Percentiles rank a stretch among this genome's conserved stretches.
These are phyloP conservation scores for Zaprionus inermis DNA, from an alignment of 1,140 invertebrate genomes.

Conservation along the genomic window DNA sequence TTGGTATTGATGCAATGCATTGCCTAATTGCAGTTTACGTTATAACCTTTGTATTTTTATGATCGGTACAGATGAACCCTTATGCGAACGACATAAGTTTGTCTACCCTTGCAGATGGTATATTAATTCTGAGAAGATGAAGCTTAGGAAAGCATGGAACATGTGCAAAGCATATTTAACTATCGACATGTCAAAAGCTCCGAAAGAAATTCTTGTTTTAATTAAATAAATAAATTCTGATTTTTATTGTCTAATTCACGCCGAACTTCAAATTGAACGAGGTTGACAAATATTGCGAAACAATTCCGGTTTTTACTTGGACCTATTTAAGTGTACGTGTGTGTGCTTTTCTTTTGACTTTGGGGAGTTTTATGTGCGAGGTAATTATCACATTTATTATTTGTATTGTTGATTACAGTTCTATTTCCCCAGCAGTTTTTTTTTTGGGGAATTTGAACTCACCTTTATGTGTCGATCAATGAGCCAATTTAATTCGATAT, in stretches of 20 bases:
- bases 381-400: constrained; percentile 2
- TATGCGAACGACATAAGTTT: constrained; percentile 2
- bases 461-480: constrained; percentile 95
- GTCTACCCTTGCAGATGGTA: too few relatives aligned
- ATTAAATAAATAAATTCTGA: constrained; percentile 24
- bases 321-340: constrained; percentile 1
- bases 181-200: too few relatives aligned
- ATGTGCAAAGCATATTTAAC: too few relatives aligned
- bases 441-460: constrained; percentile 51
- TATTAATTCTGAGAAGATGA: too few relatives aligned
- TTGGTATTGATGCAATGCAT: constrained; percentile 1
- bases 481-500: constrained; percentile 95
- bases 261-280: constrained; percentile 38
- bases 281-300: constrained; percentile 42
- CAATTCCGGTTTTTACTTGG: constrained; percentile 53
- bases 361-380: constrained; percentile 19
- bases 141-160: too few relatives aligned
- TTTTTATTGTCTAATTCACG: constrained; percentile 33
- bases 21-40: constrained; percentile 23
- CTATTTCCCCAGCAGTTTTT: not conserved
- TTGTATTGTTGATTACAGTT: not conserved
- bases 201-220: not conserved
- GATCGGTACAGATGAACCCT: constrained; percentile 7
- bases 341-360: constrained; percentile 4
- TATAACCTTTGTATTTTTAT: not conserved